Evolutionary conservation across 2,113 vertebrate species (phyloP), one percentile per base, ranked within the genome.

Genomic region (Salvator merianae): DNA sequence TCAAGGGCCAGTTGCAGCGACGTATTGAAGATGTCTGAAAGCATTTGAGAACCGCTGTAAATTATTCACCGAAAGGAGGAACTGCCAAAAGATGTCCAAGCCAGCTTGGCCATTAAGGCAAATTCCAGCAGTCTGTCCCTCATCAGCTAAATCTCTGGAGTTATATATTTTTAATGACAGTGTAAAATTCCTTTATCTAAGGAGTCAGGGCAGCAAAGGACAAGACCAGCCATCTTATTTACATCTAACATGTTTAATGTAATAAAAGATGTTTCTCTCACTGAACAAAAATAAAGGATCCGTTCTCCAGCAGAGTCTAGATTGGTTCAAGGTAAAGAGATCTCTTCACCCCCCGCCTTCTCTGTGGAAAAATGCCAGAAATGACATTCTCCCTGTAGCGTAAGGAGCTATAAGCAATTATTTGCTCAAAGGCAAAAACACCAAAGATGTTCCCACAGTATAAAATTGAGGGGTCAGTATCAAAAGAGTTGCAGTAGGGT

Each of bases 121-220:
- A 93, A 90, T 87, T 73, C 76, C 92, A 70, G 40, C 76, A 75
- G 79, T 53, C 82, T 88, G 89, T 62, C 87, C 83, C 5, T 90
- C 90, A 84, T 93, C 92, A 93, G 73, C 50, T 87, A 89, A 94
- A 81, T 94, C 86, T 74, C 71, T 86, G 0, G 0, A 90, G 78
- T 82, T 50, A 93, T 92, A 59, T 86, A 93, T 94, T 94, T 95
- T 95, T 93, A 94, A 96, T 92, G 82, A 78, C 76, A 94, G 91
- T 89, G 87, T 73, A 94, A 88, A 92, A 88, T 91, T 91, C 79
- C 88, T 92, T 94, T 90, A 78, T 91, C 8, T 83, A 88, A 14
- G 0, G 40, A 85, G 70, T 89, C 83, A 92, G 66, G 70, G 78
- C 77, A 89, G 69, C 68, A 81, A 81, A 77, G 81, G 14, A 38